Evolutionary conservation across 2,797 vertebrate species (phyloP).

Genomic region (Anguilla obscura): DNA sequence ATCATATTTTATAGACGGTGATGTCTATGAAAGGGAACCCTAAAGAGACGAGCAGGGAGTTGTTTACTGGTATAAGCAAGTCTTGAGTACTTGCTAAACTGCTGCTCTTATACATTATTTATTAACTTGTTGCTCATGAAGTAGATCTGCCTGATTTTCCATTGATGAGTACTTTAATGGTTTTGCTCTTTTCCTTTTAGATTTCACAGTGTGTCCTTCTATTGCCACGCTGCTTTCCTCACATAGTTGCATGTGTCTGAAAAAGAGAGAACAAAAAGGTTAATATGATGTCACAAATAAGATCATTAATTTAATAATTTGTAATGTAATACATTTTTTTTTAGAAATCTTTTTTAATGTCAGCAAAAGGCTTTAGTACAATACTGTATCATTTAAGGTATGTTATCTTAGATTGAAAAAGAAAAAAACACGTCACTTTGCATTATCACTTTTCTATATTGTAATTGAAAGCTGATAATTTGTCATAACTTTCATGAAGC

Average conservation of each 20-base stretch:
- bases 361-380: background rate
- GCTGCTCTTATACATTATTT: constrained; percentile 4
- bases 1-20: background rate
- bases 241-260: background rate
- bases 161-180: background rate
- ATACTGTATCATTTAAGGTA: background rate
- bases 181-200: background rate
- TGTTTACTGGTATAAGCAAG: constrained; percentile 25
- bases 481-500: background rate
- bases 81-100: background rate
- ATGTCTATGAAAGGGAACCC: constrained; percentile 10
- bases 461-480: constrained; percentile 24
- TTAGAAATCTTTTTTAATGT: background rate
- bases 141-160: background rate
- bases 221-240: background rate
- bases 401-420: background rate
- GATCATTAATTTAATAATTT: background rate
- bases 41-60: background rate
- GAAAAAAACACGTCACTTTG: background rate
- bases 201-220: background rate
- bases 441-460: constrained; percentile 24
- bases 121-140: background rate
- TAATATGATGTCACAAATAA: background rate
- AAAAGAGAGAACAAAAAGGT: background rate
- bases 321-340: background rate